phyloP scores from a whole-genome alignment of 2,888 invertebrate genomes.

The Lepas anatifera region DNA sequence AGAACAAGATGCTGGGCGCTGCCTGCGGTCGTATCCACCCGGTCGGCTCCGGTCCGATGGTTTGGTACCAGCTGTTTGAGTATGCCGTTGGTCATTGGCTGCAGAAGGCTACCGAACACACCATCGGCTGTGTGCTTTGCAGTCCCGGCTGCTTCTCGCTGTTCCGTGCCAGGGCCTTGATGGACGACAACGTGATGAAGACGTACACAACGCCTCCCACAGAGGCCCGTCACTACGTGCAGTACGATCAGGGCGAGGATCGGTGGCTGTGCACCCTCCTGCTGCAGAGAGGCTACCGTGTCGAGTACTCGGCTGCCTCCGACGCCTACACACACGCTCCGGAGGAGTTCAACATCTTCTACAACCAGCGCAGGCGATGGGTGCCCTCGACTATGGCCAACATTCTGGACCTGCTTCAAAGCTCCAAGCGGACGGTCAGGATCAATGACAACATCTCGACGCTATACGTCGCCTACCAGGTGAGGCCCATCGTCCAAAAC shows the following conservation, averaged over 20 bases:
- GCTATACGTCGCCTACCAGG: slow-evolving; percentile 32
- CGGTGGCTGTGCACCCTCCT: slow-evolving; percentile 44
- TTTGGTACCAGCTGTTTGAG: slow-evolving; percentile 80
- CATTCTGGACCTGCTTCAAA: slow-evolving; percentile 40
- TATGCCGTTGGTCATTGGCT: slow-evolving; percentile 89
- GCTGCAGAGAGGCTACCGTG: slow-evolving; percentile 40
- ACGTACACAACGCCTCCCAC: slow-evolving; percentile 67
- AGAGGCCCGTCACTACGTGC: slow-evolving; percentile 73
- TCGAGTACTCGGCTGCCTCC: slow-evolving; percentile 37
- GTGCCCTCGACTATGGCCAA: slow-evolving; percentile 46
- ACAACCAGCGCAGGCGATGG: slow-evolving; percentile 45
- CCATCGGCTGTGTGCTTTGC: slow-evolving; percentile 78
- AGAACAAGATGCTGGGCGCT: slow-evolving; percentile 59
- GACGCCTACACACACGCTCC: slow-evolving; percentile 38
- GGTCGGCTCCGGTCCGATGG: slow-evolving; percentile 65
- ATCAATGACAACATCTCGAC: slow-evolving; percentile 42
- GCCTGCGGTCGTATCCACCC: slow-evolving; percentile 86
- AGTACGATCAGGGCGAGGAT: slow-evolving; percentile 69
- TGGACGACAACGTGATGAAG: slow-evolving; percentile 81
- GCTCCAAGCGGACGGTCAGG: slow-evolving; percentile 37
- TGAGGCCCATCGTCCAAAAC: slow-evolving; percentile 15
- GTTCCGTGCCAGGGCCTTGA: slow-evolving; percentile 73
- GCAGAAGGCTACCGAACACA: slow-evolving; percentile 82
- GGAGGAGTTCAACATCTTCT: slow-evolving; percentile 44
- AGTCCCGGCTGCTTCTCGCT: slow-evolving; percentile 86